Conservation (phyloP, 2,888 invertebrate genomes). For the Platycheirus rosarum region DNA sequence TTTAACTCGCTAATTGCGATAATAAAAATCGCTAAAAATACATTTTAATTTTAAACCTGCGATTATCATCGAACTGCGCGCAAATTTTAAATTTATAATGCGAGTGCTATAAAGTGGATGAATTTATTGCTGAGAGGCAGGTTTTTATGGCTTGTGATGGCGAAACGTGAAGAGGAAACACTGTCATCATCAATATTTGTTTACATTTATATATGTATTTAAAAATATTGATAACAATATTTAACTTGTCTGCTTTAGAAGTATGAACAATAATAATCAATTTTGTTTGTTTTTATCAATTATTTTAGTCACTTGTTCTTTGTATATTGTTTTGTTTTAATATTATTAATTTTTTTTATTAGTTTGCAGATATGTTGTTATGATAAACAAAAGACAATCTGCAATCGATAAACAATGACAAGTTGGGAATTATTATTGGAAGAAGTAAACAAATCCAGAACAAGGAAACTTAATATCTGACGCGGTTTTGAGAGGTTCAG, state of each 20-base stretch:
- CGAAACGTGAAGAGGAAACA: background rate
- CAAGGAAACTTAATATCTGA: background rate
- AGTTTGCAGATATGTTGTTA: conserved; percentile 8
- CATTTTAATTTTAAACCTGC: conserved; percentile 39
- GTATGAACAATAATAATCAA: conserved; percentile 23
- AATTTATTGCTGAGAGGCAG: background rate
- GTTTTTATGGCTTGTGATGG: background rate
- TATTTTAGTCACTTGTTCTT: conserved; percentile 28
- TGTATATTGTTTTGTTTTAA: conserved; percentile 21
- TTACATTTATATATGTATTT: background rate
- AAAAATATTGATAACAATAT: conserved; percentile 18
- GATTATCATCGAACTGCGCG: conserved; percentile 62
- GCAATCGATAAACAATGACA: conserved; percentile 23
- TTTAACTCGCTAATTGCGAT: conserved; percentile 54
- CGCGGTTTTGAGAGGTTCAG: too few species aligned
- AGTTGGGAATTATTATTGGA: conserved; percentile 11
- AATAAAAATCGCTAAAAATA: conserved; percentile 57
- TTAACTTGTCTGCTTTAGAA: background rate
- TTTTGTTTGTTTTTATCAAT: conserved; percentile 30
- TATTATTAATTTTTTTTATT: too few species aligned
- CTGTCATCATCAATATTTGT: background rate
- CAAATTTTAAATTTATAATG: conserved; percentile 50
- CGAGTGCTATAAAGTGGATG: background rate
- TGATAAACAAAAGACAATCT: conserved; percentile 18
- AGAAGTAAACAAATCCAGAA: conserved; percentile 1